These are phyloP conservation scores for Mycteria americana DNA, from an alignment of 2,797 vertebrate species.

Conservation along the genomic window DNA sequence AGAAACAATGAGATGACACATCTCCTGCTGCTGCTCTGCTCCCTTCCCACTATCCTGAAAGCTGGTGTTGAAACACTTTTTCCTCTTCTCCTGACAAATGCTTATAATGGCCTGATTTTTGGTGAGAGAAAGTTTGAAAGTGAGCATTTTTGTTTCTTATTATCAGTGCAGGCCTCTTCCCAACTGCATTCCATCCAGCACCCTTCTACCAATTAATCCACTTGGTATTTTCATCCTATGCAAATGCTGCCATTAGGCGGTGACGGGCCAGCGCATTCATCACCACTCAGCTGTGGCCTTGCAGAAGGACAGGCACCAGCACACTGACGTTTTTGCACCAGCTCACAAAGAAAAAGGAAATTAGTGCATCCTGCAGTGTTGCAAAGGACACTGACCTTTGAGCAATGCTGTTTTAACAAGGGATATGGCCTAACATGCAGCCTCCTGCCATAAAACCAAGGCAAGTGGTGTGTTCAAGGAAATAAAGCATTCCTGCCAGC, in stretches of 20 bases:
- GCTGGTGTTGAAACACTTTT: neutral
- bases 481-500: neutral
- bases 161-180: neutral
- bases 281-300: neutral
- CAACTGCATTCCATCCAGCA: neutral
- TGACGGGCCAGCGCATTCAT: accelerated
- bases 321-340: neutral
- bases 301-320: neutral
- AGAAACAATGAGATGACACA: constrained; percentile 9
- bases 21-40: constrained; percentile 5
- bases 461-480: neutral
- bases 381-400: neutral
- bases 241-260: accelerated
- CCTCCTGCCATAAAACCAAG: neutral
- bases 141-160: neutral
- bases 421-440: neutral
- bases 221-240: neutral
- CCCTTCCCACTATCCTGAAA: neutral
- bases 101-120: neutral
- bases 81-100: neutral
- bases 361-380: neutral
- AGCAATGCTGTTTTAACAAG: neutral
- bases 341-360: neutral
- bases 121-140: neutral
- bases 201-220: neutral